A percentile compares a stretch with the other conserved stretches of the same genome.
Conservation (phyloP, 1,140 invertebrate species). For the Cherax quadricarinatus region DNA sequence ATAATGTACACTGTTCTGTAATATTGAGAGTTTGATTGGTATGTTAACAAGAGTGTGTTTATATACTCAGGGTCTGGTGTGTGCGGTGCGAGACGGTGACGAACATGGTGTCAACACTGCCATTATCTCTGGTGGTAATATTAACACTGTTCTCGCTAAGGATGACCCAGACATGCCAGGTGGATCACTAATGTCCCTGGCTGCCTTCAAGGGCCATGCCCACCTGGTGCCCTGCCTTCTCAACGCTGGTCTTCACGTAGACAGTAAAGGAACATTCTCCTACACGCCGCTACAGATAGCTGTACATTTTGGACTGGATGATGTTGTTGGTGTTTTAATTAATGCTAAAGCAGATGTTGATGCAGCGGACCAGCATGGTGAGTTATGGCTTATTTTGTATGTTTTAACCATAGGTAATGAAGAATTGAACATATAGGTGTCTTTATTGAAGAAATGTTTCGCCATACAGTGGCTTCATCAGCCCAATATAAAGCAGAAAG, state of each 20-base stretch:
- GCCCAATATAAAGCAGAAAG: no score
- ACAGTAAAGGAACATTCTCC: background rate
- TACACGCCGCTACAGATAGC: conserved; percentile 28
- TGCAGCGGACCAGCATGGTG: conserved; percentile 3
- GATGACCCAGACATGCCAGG: background rate
- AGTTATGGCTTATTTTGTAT: background rate
- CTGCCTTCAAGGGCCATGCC: background rate
- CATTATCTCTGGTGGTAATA: background rate
- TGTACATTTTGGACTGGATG: background rate
- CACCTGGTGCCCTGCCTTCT: conserved; percentile 12
- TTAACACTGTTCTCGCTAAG: background rate
- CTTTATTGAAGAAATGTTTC: no score
- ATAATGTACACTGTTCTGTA: no score
- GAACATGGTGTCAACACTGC: background rate
- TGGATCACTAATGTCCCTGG: background rate
- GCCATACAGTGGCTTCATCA: no score
- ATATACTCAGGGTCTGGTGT: background rate
- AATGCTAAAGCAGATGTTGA: background rate
- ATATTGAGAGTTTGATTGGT: no score
- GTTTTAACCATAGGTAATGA: no score
- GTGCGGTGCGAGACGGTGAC: background rate
- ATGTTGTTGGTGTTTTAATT: background rate
- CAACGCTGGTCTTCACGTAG: conserved; percentile 7
- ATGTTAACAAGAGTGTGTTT: no score
- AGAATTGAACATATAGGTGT: no score